Percentiles rank a stretch among this genome's conserved stretches.
Conservation (phyloP, 1,140 invertebrate species). For the Lerema accius region DNA sequence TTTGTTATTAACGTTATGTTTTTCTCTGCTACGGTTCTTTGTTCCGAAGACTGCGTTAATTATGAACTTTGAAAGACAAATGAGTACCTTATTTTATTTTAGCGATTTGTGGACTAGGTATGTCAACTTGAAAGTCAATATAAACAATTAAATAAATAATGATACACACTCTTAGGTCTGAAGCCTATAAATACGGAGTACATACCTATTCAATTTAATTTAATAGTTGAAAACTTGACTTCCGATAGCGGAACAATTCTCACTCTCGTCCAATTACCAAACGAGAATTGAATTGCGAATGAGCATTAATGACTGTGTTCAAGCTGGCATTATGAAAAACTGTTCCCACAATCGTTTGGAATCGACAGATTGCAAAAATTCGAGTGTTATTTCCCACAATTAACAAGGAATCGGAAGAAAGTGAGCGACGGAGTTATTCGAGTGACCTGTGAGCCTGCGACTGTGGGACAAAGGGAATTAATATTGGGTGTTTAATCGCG, state of each 20-base stretch:
- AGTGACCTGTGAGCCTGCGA: slow-evolving; percentile 62
- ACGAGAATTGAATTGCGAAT: slow-evolving; percentile 52
- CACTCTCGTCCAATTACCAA: slow-evolving; percentile 44
- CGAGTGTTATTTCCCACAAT: slow-evolving; percentile 75
- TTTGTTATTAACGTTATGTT: no score
- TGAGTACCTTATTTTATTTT: no score
- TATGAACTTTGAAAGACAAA: no score
- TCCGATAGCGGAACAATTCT: slow-evolving; percentile 25
- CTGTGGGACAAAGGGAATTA: slow-evolving; percentile 58
- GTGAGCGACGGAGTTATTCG: slow-evolving; percentile 55
- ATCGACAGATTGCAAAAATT: slow-evolving; percentile 57
- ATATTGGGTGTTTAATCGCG: slow-evolving; percentile 62
- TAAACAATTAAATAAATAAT: no score
- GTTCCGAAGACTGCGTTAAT: no score
- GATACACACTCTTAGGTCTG: not conserved
- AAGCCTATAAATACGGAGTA: no score
- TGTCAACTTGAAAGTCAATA: no score
- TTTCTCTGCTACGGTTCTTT: no score
- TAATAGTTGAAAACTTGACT: no score
- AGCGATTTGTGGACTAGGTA: no score
- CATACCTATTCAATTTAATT: not conserved
- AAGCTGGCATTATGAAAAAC: slow-evolving; percentile 46
- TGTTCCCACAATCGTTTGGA: slow-evolving; percentile 63
- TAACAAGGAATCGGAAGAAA: slow-evolving; percentile 57
- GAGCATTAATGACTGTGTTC: slow-evolving; percentile 51